A percentile compares a stretch with the other conserved stretches of the same genome.
These are phyloP conservation scores for Sebastes baramenuke DNA, from an alignment of 2,797 vertebrate species.

Conservation along the genomic window DNA sequence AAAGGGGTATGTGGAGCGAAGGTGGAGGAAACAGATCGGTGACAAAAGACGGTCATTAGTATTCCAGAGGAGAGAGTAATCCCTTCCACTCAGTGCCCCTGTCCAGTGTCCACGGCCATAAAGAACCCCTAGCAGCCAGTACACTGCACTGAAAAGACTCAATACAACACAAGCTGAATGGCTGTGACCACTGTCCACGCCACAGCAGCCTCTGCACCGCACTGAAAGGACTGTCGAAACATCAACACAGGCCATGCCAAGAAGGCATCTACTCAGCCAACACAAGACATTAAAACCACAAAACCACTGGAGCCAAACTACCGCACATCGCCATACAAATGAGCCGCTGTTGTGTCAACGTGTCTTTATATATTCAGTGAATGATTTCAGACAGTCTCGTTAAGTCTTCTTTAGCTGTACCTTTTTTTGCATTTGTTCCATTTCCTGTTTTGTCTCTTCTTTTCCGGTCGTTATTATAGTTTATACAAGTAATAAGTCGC, in stretches of 20 bases:
- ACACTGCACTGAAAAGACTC: constrained; percentile 51
- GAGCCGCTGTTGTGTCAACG: constrained; percentile 17
- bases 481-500: not conserved
- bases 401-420: not conserved
- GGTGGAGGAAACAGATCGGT: constrained; percentile 52
- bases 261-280: constrained; percentile 46
- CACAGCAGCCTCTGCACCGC: constrained; percentile 37
- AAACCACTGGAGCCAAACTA: constrained; percentile 17
- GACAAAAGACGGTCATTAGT: constrained; percentile 74
- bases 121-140: constrained; percentile 47
- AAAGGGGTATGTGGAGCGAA: constrained; percentile 37
- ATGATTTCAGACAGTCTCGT: not conserved
- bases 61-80: constrained; percentile 71
- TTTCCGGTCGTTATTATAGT: not conserved
- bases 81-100: constrained; percentile 55
- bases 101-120: constrained; percentile 51
- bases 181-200: constrained; percentile 43
- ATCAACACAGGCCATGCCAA: constrained; percentile 48
- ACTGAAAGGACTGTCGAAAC: constrained; percentile 45
- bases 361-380: not conserved
- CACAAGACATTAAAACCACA: constrained; percentile 10
- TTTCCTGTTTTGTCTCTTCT: not conserved
- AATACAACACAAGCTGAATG: constrained; percentile 49
- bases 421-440: not conserved
- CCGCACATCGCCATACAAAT: constrained; percentile 8